Conservation (phyloP, 2,888 invertebrate species). For the Hirtodrosophila confusa region DNA sequence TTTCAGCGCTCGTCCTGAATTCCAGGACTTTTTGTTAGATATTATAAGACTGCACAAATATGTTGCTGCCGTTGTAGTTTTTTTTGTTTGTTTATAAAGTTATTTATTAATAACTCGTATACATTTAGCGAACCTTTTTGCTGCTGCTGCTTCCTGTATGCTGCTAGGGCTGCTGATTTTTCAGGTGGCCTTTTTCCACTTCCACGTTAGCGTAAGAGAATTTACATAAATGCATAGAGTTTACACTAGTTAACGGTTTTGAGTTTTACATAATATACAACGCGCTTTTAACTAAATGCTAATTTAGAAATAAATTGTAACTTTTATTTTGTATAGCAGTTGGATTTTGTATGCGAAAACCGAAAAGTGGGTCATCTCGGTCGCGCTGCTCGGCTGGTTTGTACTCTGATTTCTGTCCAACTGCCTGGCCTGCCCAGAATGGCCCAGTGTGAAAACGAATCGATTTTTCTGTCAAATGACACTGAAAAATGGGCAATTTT, state of each 20-base stretch:
- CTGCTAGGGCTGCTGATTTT: constrained; percentile 66
- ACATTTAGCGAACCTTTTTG: constrained; percentile 66
- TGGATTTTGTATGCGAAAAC: constrained; percentile 82
- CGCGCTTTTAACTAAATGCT: constrained; percentile 61
- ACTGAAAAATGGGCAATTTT: constrained; percentile 76
- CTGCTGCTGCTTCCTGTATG: constrained; percentile 59
- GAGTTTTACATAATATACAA: constrained; percentile 61
- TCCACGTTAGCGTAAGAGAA: constrained; percentile 66
- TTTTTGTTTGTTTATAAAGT: constrained; percentile 8
- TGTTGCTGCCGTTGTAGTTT: no score
- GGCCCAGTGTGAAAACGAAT: constrained; percentile 76
- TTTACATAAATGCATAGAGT: constrained; percentile 80
- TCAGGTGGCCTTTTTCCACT: constrained; percentile 71
- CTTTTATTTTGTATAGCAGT: constrained; percentile 71
- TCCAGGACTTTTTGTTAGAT: constrained; percentile 3
- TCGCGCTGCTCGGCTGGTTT: constrained; percentile 82
- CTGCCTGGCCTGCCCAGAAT: constrained; percentile 62
- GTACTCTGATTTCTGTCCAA: constrained; percentile 81
- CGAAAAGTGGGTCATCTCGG: constrained; percentile 83
- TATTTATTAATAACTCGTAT: constrained; percentile 21
- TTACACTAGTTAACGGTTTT: constrained; percentile 69
- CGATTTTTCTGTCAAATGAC: constrained; percentile 81
- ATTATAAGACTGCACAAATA: constrained; percentile 12
- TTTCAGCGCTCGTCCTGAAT: constrained; percentile 48
- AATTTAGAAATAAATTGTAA: constrained; percentile 72